A percentile compares a stretch with the other conserved stretches of the same genome.
These are phyloP conservation scores for Ondatra zibethicus DNA, from an alignment of 2,113 vertebrate genomes.

Conservation along the genomic window DNA sequence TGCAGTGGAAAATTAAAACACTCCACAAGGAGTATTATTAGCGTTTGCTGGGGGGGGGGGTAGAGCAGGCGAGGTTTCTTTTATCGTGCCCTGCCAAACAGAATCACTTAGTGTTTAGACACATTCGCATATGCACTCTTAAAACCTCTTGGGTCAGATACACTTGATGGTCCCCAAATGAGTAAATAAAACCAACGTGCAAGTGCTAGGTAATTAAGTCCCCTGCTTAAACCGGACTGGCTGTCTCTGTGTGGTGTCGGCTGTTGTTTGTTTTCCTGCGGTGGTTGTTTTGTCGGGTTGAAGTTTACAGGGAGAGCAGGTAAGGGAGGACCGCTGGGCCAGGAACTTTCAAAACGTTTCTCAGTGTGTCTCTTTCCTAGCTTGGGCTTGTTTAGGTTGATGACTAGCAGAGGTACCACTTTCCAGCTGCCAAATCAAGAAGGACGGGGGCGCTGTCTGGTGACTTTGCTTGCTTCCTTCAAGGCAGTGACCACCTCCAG, in stretches of 20 bases:
- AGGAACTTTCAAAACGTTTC: conserved; percentile 23
- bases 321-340: background rate
- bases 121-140: background rate
- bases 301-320: background rate
- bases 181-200: background rate
- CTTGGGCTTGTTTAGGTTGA: background rate
- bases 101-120: background rate
- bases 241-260: background rate
- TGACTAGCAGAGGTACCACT: background rate
- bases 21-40: background rate
- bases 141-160: background rate
- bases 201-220: background rate
- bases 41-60: background rate
- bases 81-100: conserved; percentile 2
- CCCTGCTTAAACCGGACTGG: background rate
- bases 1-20: background rate
- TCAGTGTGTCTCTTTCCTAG: background rate
- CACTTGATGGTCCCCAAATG: background rate
- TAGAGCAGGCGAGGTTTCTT: background rate
- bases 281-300: background rate
- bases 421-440: conserved; percentile 15
- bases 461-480: conserved; percentile 56
- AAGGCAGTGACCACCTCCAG: conserved; percentile 60
- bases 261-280: background rate
- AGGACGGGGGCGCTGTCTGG: conserved; percentile 77